Percentiles rank a stretch among this genome's conserved stretches.
These are phyloP conservation scores for Aphelinus certus DNA, from an alignment of 1,140 invertebrate species.

Conservation along the genomic window DNA sequence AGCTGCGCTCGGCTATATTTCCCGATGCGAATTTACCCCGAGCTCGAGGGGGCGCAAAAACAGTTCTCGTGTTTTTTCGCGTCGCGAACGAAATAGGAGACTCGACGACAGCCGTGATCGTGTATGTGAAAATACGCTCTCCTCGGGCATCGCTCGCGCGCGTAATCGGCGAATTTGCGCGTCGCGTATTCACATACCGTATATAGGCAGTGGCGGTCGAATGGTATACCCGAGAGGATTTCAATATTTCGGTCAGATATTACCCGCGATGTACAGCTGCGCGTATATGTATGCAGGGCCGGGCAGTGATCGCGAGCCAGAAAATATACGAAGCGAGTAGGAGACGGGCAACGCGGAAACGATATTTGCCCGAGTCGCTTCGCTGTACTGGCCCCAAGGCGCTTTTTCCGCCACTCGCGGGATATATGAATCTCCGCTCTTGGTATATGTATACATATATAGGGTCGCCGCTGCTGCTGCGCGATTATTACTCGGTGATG, in stretches of 20 bases:
- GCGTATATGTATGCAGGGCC: not conserved
- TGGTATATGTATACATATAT: not conserved
- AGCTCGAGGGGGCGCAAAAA: too few relatives aligned
- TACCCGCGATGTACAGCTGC: conserved; percentile 15
- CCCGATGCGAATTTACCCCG: too few relatives aligned
- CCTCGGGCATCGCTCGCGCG: not conserved
- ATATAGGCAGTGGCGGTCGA: not conserved
- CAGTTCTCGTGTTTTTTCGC: too few relatives aligned
- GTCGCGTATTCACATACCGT: not conserved
- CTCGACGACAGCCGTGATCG: too few relatives aligned
- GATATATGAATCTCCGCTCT: not conserved
- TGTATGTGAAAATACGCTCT: not conserved
- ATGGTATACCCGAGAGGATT: conserved; percentile 43
- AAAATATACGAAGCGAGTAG: not conserved
- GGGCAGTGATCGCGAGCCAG: conserved; percentile 4
- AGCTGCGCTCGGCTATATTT: too few relatives aligned
- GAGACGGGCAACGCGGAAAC: not conserved
- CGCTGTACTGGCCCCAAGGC: conserved; percentile 11
- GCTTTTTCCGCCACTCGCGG: conserved; percentile 7
- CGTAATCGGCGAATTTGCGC: conserved; percentile 18
- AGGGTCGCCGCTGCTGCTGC: not conserved
- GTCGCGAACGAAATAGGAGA: too few relatives aligned
- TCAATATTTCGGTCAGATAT: conserved; percentile 53
- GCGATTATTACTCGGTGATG: too few relatives aligned
- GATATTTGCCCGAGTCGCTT: conserved; percentile 2